These are phyloP conservation scores for Carettochelys insculpta DNA, from an alignment of 2,113 vertebrate genomes.

Conservation along the genomic window DNA sequence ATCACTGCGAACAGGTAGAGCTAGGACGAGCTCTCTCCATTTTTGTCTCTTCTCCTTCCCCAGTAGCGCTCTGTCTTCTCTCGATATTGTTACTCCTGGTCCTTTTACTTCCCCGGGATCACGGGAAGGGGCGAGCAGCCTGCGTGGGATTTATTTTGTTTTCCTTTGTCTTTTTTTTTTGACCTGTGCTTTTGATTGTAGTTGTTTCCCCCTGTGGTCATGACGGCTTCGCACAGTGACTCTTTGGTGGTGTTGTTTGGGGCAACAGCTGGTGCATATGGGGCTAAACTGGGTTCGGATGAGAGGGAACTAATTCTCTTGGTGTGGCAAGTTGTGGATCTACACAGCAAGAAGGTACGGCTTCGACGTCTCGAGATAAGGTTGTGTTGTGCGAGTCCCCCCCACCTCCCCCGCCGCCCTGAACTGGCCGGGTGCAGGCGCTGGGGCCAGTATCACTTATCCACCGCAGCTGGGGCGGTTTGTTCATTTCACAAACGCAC, in stretches of 20 bases:
- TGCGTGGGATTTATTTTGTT: conserved; percentile 71
- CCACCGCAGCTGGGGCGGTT: neutral
- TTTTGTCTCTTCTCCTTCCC: neutral
- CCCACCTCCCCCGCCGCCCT: too few relatives aligned
- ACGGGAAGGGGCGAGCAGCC: conserved; percentile 82
- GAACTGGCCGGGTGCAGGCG: neutral
- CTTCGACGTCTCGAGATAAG: conserved; percentile 42
- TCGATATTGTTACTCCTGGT: conserved; percentile 75
- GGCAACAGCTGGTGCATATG: conserved; percentile 98
- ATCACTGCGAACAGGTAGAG: conserved; percentile 86
- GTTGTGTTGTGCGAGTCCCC: conserved; percentile 30
- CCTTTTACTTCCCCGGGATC: conserved; percentile 84
- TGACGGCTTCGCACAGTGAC: conserved; percentile 91
- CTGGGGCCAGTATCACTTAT: neutral
- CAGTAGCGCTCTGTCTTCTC: conserved; percentile 73
- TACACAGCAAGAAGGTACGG: conserved; percentile 95
- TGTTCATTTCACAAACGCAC: conserved; percentile 34
- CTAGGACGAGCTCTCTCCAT: conserved; percentile 29
- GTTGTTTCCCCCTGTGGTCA: conserved; percentile 89
- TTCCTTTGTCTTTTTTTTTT: conserved; percentile 54
- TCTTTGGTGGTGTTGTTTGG: conserved; percentile 98
- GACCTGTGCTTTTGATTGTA: conserved; percentile 95
- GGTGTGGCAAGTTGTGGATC: conserved; percentile 99
- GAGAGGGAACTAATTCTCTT: conserved; percentile 99
- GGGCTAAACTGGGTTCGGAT: conserved; percentile 97